These are phyloP conservation scores for Hystrix brachyura DNA, from an alignment of 2,113 vertebrate genomes.

Conservation along the genomic window DNA sequence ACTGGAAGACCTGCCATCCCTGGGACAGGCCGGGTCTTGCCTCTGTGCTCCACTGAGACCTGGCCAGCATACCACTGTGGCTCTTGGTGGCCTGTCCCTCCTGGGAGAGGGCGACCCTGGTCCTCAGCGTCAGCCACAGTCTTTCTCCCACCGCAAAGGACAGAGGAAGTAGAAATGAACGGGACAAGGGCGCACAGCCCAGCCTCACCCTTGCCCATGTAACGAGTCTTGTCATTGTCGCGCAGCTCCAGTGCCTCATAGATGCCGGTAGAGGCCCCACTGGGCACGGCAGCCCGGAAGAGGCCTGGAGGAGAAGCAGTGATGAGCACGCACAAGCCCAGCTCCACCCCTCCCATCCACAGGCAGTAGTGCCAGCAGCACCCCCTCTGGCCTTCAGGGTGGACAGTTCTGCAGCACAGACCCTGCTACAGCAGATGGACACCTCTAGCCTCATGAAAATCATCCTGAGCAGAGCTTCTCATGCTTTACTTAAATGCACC, in stretches of 20 bases:
- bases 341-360: not conserved
- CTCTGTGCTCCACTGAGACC: not conserved
- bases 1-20: not conserved
- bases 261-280: slow-evolving; percentile 98
- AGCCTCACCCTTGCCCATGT: slow-evolving; percentile 95
- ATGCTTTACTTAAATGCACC: fast-evolving
- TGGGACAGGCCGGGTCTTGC: not conserved
- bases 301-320: slow-evolving; percentile 89
- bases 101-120: not conserved
- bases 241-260: slow-evolving; percentile 98
- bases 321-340: not conserved
- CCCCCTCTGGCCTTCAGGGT: fast-evolving
- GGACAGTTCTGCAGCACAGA: not conserved
- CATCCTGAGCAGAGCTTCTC: not conserved
- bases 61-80: not conserved
- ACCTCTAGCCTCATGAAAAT: not conserved
- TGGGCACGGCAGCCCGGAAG: slow-evolving; percentile 98
- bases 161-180: not conserved
- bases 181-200: fast-evolving
- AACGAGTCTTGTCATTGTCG: slow-evolving; percentile 98
- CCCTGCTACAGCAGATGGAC: fast-evolving
- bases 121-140: fast-evolving
- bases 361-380: not conserved
- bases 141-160: not conserved
- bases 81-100: not conserved